Evolutionary conservation across 2,113 vertebrate species (phyloP).

Genomic region (Rhadina sibilatrix): DNA sequence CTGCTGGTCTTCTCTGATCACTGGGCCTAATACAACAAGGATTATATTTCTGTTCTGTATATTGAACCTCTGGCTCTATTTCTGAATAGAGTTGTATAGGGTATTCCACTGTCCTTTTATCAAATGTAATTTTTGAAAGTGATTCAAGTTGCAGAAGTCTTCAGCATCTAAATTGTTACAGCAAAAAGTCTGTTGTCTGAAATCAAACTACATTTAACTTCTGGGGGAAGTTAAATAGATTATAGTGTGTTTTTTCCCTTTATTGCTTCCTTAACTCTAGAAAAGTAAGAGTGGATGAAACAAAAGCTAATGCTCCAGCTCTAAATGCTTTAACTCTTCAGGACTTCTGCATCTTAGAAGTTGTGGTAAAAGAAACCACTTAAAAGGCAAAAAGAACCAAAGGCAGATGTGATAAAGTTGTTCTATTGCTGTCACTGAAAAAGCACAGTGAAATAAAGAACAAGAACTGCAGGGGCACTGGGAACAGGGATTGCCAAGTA

Average conservation of each 20-base stretch:
- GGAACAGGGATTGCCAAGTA: not conserved
- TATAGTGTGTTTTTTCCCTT: fast-evolving
- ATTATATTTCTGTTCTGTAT: not conserved
- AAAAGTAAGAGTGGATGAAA: not conserved
- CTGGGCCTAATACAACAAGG: not conserved
- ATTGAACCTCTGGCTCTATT: not conserved
- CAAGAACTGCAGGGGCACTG: not conserved
- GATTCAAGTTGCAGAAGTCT: not conserved
- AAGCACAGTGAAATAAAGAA: not conserved
- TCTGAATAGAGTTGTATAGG: not conserved
- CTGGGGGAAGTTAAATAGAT: not conserved
- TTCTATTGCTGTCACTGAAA: not conserved
- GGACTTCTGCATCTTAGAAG: not conserved
- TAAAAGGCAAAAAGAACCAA: not conserved
- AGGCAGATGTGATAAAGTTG: not conserved
- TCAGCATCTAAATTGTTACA: not conserved
- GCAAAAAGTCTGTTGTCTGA: not conserved
- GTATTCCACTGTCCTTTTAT: not conserved
- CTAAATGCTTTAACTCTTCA: not conserved
- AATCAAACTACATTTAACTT: not conserved
- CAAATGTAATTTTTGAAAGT: not conserved
- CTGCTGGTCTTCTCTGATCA: not conserved
- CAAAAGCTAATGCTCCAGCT: not conserved
- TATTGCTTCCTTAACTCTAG: not conserved
- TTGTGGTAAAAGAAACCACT: not conserved